Evolutionary conservation across 2,888 invertebrate species (phyloP).

Genomic region (Phrixothrix hirtus): DNA sequence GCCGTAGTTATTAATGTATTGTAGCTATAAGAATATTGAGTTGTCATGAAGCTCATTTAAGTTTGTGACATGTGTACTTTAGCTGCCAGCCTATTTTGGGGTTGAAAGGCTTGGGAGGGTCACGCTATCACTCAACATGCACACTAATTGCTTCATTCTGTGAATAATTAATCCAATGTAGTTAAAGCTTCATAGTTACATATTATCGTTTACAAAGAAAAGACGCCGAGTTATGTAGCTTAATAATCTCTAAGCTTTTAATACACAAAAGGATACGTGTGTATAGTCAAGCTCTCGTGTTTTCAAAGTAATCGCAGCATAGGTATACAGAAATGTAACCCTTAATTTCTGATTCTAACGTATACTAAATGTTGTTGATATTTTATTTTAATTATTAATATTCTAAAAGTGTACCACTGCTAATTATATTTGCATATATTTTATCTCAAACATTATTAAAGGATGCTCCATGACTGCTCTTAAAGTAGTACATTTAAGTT

Average conservation of each 20-base stretch:
- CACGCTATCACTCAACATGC: constrained; percentile 45
- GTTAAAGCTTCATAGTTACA: constrained; percentile 32
- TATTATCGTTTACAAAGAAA: constrained; percentile 24
- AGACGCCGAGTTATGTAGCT: background rate
- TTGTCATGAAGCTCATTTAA: constrained; percentile 47
- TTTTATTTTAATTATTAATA: too few species aligned
- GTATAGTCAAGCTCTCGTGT: background rate
- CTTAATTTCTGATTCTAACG: too few species aligned
- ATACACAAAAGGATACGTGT: too few species aligned
- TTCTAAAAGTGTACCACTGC: too few species aligned
- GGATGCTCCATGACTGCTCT: too few species aligned
- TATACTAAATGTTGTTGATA: too few species aligned
- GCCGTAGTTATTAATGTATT: constrained; percentile 33
- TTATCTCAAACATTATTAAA: too few species aligned
- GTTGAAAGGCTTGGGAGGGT: constrained; percentile 40
- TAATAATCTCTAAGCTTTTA: too few species aligned
- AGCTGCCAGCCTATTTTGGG: constrained; percentile 35
- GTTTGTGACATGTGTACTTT: constrained; percentile 47
- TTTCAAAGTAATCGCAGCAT: background rate
- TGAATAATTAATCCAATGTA: constrained; percentile 45
- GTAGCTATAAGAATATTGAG: constrained; percentile 40
- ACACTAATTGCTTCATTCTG: constrained; percentile 45
- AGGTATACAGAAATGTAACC: background rate
- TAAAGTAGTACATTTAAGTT: too few species aligned
- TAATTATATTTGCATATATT: too few species aligned